These are phyloP conservation scores for Galeruca laticollis DNA, from an alignment of 2,888 invertebrate species.

Conservation along the genomic window DNA sequence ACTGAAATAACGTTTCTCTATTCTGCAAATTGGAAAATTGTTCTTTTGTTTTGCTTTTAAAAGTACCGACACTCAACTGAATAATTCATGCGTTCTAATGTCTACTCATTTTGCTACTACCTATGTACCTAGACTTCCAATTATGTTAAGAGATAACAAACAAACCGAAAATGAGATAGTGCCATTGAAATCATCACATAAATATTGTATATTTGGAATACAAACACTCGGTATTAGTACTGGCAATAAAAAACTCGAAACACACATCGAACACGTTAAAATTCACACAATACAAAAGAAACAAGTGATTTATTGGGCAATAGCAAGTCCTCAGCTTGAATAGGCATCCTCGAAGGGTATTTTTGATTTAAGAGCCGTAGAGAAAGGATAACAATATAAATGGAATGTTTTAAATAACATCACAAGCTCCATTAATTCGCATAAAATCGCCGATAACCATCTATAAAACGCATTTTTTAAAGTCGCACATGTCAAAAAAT, in stretches of 20 bases:
- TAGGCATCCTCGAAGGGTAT: slow-evolving; percentile 43
- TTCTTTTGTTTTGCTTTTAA: too few species aligned
- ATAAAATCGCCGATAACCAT: slow-evolving; percentile 61
- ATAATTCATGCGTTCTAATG: too few species aligned
- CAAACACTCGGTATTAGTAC: slow-evolving; percentile 29
- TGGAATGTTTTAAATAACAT: slow-evolving; percentile 62
- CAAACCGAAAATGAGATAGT: background rate
- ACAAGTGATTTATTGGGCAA: slow-evolving; percentile 45
- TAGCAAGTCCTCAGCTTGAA: slow-evolving; percentile 40
- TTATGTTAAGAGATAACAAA: background rate
- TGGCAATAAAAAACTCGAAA: slow-evolving; percentile 31
- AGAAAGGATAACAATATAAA: slow-evolving; percentile 54
- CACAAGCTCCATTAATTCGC: slow-evolving; percentile 66
- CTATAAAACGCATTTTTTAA: slow-evolving; percentile 50
- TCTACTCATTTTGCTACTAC: too few species aligned
- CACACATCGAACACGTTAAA: slow-evolving; percentile 40
- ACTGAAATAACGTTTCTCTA: too few species aligned
- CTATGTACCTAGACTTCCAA: too few species aligned
- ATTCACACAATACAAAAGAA: slow-evolving; percentile 40
- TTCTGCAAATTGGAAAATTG: too few species aligned
- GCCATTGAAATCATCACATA: background rate
- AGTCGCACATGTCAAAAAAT: slow-evolving; percentile 58
- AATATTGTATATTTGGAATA: slow-evolving; percentile 20
- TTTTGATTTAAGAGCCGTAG: slow-evolving; percentile 54
- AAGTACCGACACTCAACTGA: too few species aligned